Percentiles rank a stretch among this genome's conserved stretches.
These are phyloP conservation scores for Arizona elegans DNA, from an alignment of 2,113 vertebrate species.

Conservation along the genomic window DNA sequence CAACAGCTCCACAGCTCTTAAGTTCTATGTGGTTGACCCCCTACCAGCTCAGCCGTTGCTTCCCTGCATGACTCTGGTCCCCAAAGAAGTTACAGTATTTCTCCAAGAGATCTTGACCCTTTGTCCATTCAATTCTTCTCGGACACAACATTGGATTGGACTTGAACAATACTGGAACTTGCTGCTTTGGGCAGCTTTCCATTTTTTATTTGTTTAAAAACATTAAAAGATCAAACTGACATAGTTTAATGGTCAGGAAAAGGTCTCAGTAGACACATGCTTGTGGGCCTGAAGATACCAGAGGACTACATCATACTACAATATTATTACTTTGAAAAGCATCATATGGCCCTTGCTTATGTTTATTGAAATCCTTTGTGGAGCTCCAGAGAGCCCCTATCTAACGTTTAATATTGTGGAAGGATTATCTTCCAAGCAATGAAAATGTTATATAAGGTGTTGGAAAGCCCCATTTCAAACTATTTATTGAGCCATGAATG, in stretches of 20 bases:
- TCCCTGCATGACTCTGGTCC: neutral
- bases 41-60: neutral
- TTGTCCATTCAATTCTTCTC: neutral
- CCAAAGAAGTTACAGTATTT: neutral
- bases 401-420: neutral
- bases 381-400: neutral
- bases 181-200: neutral
- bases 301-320: neutral
- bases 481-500: neutral
- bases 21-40: neutral
- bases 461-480: neutral
- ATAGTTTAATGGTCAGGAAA: neutral
- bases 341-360: neutral
- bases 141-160: neutral
- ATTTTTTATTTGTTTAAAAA: neutral
- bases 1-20: neutral
- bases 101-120: neutral
- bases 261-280: neutral
- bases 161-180: neutral
- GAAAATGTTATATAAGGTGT: neutral
- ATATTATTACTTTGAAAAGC: neutral
- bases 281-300: neutral
- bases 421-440: neutral
- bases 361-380: neutral
- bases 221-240: neutral